Conservation (phyloP, 2,888 invertebrate species). For the Dysmachus trigonus region DNA sequence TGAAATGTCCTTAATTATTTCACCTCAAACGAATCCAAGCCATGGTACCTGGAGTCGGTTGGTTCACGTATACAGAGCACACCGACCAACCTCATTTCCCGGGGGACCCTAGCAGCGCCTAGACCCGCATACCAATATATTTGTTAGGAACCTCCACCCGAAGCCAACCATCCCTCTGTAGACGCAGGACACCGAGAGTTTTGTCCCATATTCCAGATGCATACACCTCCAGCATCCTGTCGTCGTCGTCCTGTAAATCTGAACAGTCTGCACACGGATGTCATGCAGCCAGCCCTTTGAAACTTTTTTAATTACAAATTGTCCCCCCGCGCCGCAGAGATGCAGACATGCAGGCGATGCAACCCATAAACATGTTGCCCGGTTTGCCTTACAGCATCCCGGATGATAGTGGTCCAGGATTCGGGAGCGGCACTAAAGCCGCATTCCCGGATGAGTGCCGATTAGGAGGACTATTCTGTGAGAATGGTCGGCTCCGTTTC, state of each 20-base stretch:
- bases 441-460: background rate
- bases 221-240: background rate
- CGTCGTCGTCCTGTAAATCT: constrained; percentile 1
- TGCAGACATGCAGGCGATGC: background rate
- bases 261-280: constrained; percentile 6
- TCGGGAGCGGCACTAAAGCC: background rate
- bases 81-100: background rate
- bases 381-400: background rate
- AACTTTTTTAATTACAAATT: constrained; percentile 14
- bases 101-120: background rate
- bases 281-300: constrained; percentile 12
- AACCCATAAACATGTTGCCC: background rate
- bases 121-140: background rate
- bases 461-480: background rate
- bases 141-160: background rate
- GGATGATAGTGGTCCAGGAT: background rate
- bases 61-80: constrained; percentile 3
- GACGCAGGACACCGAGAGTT: background rate
- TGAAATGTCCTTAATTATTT: constrained; percentile 30
- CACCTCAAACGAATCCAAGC: constrained; percentile 1
- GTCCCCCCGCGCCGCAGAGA: background rate
- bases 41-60: background rate
- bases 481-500: background rate
- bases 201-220: background rate
- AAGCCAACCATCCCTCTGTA: no score